A percentile compares a stretch with the other conserved stretches of the same genome.
Conservation (phyloP, 2,113 vertebrate genomes). For the Strix uralensis region DNA sequence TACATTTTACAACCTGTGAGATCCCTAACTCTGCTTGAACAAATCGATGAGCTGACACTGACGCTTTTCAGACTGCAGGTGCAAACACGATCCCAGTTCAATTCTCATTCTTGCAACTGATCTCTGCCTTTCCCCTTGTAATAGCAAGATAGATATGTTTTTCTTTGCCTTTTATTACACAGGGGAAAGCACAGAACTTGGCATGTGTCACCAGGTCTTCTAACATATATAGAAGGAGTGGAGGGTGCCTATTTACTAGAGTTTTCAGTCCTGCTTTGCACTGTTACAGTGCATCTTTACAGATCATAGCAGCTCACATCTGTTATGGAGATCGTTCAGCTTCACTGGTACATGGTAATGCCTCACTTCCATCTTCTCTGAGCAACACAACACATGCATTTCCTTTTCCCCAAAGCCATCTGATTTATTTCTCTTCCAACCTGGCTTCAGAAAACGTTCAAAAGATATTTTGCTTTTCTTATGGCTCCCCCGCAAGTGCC, state of each 20-base stretch:
- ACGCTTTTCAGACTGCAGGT: not conserved
- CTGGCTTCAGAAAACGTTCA: not conserved
- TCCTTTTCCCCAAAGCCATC: not conserved
- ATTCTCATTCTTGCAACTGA: not conserved
- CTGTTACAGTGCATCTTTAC: not conserved
- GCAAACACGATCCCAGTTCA: not conserved
- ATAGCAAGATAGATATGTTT: not conserved
- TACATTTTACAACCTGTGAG: not conserved
- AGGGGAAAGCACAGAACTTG: not conserved
- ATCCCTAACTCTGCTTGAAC: not conserved
- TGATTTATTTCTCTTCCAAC: not conserved
- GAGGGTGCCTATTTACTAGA: not conserved
- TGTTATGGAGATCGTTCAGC: not conserved
- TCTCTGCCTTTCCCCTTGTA: not conserved
- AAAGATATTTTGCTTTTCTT: not conserved
- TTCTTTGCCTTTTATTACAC: not conserved
- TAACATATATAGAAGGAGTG: not conserved
- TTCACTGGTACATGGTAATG: not conserved
- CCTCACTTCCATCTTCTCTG: not conserved
- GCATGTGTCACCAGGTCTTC: not conserved
- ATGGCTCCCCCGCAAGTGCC: fast-evolving
- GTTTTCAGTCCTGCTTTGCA: not conserved
- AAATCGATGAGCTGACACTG: not conserved
- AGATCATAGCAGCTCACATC: not conserved
- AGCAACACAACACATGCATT: not conserved